Evolutionary conservation across 2,797 vertebrate species (phyloP).

Genomic region (Falco cherrug): DNA sequence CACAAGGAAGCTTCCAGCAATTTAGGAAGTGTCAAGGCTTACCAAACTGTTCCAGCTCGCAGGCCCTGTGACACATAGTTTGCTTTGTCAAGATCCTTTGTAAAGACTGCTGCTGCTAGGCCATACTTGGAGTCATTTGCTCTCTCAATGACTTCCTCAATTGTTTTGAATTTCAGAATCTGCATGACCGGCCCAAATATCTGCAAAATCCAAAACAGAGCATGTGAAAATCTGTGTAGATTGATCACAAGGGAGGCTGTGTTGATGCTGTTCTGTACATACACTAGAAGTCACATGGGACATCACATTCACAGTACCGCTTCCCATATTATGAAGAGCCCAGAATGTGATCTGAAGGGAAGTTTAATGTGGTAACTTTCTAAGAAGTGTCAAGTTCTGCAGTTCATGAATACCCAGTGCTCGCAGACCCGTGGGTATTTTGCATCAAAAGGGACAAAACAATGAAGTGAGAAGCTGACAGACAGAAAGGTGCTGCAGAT

Average conservation of each 20-base stretch:
- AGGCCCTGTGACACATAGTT: conserved; percentile 87
- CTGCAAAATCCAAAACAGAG: conserved; percentile 66
- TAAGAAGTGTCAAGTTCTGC: rapidly evolving
- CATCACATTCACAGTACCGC: neutral
- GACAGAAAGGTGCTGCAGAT: neutral
- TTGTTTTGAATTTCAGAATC: conserved; percentile 91
- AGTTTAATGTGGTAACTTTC: neutral
- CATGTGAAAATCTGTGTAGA: rapidly evolving
- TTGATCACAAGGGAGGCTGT: neutral
- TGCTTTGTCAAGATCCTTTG: conserved; percentile 90
- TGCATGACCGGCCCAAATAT: conserved; percentile 99
- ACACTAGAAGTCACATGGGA: neutral
- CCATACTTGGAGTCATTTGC: conserved; percentile 91
- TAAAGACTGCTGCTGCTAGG: conserved; percentile 92
- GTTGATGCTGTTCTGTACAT: neutral
- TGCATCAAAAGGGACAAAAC: neutral
- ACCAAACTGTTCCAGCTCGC: conserved; percentile 94
- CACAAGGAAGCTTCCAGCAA: neutral
- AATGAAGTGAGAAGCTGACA: neutral
- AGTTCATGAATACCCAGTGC: neutral
- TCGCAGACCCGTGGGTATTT: neutral
- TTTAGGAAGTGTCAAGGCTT: neutral
- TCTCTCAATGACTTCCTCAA: conserved; percentile 90
- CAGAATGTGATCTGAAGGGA: neutral
- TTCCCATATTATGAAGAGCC: neutral